Conservation (phyloP, 2,113 vertebrate species). For the Calyptommatus sinebrachiatus region DNA sequence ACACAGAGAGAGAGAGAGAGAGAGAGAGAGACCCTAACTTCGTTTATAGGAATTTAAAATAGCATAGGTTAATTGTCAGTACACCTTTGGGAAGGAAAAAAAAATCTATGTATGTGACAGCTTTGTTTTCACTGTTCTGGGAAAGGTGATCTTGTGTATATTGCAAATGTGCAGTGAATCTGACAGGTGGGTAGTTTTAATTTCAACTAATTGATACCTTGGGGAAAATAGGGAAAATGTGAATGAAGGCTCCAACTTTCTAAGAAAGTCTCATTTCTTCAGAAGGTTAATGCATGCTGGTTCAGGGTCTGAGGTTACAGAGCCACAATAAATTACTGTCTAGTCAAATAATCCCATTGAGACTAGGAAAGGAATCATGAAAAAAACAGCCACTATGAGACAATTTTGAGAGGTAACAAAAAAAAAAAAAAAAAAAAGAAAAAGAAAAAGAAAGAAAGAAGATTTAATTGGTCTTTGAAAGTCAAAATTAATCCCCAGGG, state of each 20-base stretch:
- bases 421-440: no score
- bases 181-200: slow-evolving; percentile 24
- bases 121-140: background rate
- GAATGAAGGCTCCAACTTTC: background rate
- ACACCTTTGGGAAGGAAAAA: slow-evolving; percentile 8
- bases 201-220: slow-evolving; percentile 35
- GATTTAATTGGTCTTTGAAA: slow-evolving; percentile 33
- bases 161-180: slow-evolving; percentile 7
- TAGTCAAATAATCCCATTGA: slow-evolving; percentile 40
- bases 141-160: background rate
- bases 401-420: slow-evolving; percentile 37
- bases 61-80: slow-evolving; percentile 3
- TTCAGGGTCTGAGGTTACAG: slow-evolving; percentile 29
- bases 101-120: background rate
- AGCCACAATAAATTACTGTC: slow-evolving; percentile 41
- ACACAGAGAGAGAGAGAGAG: no score
- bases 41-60: background rate
- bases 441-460: no score
- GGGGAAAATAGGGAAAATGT: slow-evolving; percentile 13
- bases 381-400: slow-evolving; percentile 24
- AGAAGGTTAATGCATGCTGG: slow-evolving; percentile 28
- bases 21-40: background rate
- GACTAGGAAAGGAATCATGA: slow-evolving; percentile 36
- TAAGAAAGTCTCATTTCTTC: slow-evolving; percentile 19
- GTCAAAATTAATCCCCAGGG: slow-evolving; percentile 46